Evolutionary conservation across 2,797 vertebrate species (phyloP), one percentile per base, ranked within the genome.

Genomic region (Phoxinus dragarum): DNA sequence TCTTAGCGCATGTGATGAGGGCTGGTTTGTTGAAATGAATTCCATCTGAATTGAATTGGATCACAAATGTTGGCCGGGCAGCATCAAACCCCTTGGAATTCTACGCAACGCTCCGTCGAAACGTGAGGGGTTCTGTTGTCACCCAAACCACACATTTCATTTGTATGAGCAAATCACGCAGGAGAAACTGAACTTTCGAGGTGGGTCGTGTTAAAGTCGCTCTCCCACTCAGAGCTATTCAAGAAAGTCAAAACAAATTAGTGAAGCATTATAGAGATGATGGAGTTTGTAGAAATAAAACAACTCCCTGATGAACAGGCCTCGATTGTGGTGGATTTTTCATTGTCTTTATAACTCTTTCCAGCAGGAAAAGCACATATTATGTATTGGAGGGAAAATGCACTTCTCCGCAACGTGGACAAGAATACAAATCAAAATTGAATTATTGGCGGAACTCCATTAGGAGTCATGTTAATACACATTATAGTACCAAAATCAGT

Each of bases 221-320:
- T 66, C 54, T 85, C 83, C 76, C 49, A 72, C 66, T 81, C 84
- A 88, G 73, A 85, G 3, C 80, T 75, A 87, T 91, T 86, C 49
- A 86, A 69, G 52, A 64, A 84, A 89, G 89, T 86, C 87, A 91
- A 90, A 92, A 90, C 86, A 89, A 90, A 90, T 90, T 85, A 90
- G 85, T 77, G 87, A 85, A 56, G 84, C 81, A 84, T 89, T 88
- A 89, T 89, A 85, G 67, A 80, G 89, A 89, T 87, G 87, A 85
- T 84, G 86, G 71, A 85, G 19, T 82, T 61, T 86, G 87, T 89
- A 84, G 89, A 89, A 93, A 89, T 87, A 90, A 80, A 90, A 80
- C 49, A 59, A 59, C 66, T 89, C 89, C 88, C 88, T 80, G 79
- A 78, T 89, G 88, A 90, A 80, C 54, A 1, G 49, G 74, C 85